Evolutionary conservation across 2,888 invertebrate species (phyloP).

Genomic region (Urechis unicinctus): DNA sequence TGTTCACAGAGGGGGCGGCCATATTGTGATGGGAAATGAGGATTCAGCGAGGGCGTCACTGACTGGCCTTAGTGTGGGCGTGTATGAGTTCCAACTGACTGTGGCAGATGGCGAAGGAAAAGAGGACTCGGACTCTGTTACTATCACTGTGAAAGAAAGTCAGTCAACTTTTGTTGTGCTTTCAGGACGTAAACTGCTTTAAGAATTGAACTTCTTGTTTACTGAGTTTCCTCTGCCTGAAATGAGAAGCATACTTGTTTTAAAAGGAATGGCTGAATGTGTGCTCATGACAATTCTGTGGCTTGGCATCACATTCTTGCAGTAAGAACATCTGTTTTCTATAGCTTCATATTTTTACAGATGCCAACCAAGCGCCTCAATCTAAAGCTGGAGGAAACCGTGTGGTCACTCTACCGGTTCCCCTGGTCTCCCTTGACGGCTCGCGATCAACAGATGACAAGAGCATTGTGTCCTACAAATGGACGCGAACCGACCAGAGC

Average conservation of each 20-base stretch:
- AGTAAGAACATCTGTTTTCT: neutral
- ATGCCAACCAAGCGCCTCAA: constrained; percentile 80
- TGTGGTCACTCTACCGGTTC: constrained; percentile 68
- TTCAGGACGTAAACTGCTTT: too few species aligned
- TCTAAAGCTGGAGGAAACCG: constrained; percentile 84
- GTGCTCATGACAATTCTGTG: too few species aligned
- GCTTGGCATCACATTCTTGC: too few species aligned
- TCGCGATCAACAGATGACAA: constrained; percentile 80
- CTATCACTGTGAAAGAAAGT: constrained; percentile 75
- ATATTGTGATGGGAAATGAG: constrained; percentile 28
- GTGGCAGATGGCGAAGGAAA: constrained; percentile 84
- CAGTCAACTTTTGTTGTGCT: too few species aligned
- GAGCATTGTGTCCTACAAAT: constrained; percentile 74
- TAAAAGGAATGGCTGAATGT: too few species aligned
- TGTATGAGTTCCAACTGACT: constrained; percentile 67
- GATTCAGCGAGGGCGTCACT: constrained; percentile 35
- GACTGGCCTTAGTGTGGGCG: constrained; percentile 60
- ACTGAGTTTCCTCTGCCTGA: too few species aligned
- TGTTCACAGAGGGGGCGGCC: constrained; percentile 52
- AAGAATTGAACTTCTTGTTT: too few species aligned
- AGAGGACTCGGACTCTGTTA: constrained; percentile 74
- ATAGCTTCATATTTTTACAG: constrained; percentile 53
- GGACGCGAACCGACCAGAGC: constrained; percentile 66
- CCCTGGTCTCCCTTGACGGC: constrained; percentile 75
- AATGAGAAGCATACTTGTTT: too few species aligned